phyloP scores from a whole-genome alignment of 1,140 invertebrate species.

The Drosophila arawakana region DNA sequence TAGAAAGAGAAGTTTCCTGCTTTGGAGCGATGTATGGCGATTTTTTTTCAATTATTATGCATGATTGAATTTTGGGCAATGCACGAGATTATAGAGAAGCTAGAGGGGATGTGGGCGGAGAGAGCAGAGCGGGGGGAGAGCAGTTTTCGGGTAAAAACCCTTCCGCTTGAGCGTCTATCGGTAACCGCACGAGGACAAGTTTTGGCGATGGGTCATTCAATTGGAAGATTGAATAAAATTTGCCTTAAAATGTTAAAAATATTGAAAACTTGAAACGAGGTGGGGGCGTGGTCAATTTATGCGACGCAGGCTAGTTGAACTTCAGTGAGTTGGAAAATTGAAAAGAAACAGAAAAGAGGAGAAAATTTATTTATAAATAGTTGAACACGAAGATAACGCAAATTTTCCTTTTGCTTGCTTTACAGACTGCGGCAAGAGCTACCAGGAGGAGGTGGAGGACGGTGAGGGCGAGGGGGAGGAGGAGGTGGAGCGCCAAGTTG shows the following conservation, averaged over 20 bases:
- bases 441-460: slow-evolving; percentile 63
- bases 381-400: slow-evolving; percentile 26
- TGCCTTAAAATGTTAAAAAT: slow-evolving; percentile 71
- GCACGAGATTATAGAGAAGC: neutral
- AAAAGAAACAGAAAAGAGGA: slow-evolving; percentile 67
- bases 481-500: slow-evolving; percentile 7
- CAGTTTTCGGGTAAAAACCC: slow-evolving; percentile 47
- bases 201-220: slow-evolving; percentile 60
- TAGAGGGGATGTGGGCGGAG: neutral
- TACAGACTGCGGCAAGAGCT: slow-evolving; percentile 72
- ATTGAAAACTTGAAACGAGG: slow-evolving; percentile 21
- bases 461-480: slow-evolving; percentile 8
- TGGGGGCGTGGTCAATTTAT: slow-evolving; percentile 62
- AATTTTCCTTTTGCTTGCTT: slow-evolving; percentile 32
- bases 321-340: slow-evolving; percentile 84
- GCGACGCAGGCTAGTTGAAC: slow-evolving; percentile 71
- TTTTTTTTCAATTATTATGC: slow-evolving; percentile 84
- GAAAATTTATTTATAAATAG: slow-evolving; percentile 53
- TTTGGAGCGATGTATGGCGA: slow-evolving; percentile 45
- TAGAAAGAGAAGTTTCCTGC: slow-evolving; percentile 41
- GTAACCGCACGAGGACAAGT: slow-evolving; percentile 62
- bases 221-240: slow-evolving; percentile 85
- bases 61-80: slow-evolving; percentile 72
- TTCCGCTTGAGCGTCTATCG: slow-evolving; percentile 78
- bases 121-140: slow-evolving; percentile 39